Evolutionary conservation across 2,888 invertebrate species (phyloP), one percentile per base, ranked within the genome.

Genomic region (Noctua comes): DNA sequence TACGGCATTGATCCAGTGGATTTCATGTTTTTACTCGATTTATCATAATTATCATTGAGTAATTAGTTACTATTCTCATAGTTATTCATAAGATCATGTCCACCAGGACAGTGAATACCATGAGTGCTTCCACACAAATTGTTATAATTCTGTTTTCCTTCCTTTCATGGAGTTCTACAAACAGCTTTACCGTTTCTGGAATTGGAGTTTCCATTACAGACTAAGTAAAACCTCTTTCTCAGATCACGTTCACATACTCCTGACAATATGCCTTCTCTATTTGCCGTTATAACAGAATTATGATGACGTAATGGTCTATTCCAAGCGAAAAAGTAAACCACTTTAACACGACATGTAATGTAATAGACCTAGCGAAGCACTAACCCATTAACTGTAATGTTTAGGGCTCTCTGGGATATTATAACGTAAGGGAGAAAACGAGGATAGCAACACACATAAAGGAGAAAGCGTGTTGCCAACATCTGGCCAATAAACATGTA

Each of bases 381-480:
- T 71, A 68, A 43, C 46, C 57, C 65, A 75, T 54, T 80, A 57
- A 71, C 24, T 54, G 43, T 85, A 68, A 73, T 36, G 76, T 72
- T 66, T 46, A 76, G 68, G 80, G 40, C 57, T 76, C 79, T 84
- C 73, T 68, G 36, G 80, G 71, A 84, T 68, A 79, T 71, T 24
- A 73, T 71, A 76, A 79, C 24, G 48, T 73, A 57, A 78, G 11
- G 68, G 73, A 79, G 66, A 76, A 84, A 76, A 76, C 72, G 71
- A 76, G 76, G 71, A 73, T 76, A 40, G 57, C 51, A 59, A 71
- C 69, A 79, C 64, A 68, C 36, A 82, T 84, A 89, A 88, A 84
- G 89, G 93, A 91, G 93, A 94, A 93, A 93, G 93, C 90, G 73
- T 76, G 83, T 83, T 87, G 83, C 86, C 83, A 89, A 90, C 89